These are phyloP conservation scores for Gallinago stenura DNA, from an alignment of 2,797 vertebrate species.

Conservation along the genomic window DNA sequence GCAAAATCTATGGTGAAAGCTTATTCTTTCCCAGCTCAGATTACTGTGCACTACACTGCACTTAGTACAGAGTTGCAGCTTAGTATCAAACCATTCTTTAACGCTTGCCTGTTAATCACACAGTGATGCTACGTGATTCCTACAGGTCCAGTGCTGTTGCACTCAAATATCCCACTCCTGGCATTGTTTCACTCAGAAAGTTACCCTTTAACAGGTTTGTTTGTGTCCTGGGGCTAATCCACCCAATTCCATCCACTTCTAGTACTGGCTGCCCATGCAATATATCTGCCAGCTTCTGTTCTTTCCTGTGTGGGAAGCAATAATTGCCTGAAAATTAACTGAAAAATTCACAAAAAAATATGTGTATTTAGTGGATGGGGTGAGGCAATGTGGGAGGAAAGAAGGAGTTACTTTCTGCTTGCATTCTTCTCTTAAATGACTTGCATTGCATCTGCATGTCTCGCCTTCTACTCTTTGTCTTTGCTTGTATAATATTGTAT, in stretches of 20 bases:
- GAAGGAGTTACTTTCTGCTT: neutral
- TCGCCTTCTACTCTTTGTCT: neutral
- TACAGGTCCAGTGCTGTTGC: accelerated
- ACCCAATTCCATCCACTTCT: neutral
- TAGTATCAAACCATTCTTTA: neutral
- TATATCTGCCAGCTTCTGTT: neutral
- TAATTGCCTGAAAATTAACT: neutral
- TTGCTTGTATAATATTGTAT: neutral
- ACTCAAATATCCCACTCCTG: neutral
- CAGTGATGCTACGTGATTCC: neutral
- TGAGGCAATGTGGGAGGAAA: neutral
- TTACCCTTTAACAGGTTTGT: neutral
- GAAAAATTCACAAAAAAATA: neutral
- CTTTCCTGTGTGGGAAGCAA: neutral
- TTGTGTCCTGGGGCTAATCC: neutral
- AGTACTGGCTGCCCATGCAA: neutral
- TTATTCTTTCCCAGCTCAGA: neutral
- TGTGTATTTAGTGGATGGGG: neutral
- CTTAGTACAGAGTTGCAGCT: neutral
- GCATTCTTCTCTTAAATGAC: neutral
- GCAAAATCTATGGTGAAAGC: neutral
- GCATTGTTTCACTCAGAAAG: neutral
- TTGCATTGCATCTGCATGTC: too few species aligned
- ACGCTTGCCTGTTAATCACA: neutral
- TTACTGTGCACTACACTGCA: neutral